Conservation (phyloP, 2,113 vertebrate genomes). For the Cynoglossus semilaevis region DNA sequence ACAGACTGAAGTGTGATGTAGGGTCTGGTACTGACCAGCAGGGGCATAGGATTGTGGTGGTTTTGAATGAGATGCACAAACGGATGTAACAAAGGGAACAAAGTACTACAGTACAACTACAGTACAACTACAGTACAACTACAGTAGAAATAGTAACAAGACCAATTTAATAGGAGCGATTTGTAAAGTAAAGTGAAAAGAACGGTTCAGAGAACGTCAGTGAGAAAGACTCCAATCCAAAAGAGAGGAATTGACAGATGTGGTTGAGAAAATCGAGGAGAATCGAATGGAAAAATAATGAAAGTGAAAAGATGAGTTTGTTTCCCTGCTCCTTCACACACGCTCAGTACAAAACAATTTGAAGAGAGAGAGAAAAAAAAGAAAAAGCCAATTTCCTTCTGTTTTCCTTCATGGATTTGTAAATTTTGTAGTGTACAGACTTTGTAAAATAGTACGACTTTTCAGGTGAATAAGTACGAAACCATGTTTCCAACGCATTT, state of each 20-base stretch:
- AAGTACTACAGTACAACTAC: not conserved
- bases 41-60: slow-evolving; percentile 2
- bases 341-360: slow-evolving; percentile 13
- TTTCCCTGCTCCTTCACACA: slow-evolving; percentile 19
- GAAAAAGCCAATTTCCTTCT: slow-evolving; percentile 11
- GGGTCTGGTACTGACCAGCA: not conserved
- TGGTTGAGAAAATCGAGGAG: not conserved
- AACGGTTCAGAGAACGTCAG: slow-evolving; percentile 50
- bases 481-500: slow-evolving; percentile 21
- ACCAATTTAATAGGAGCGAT: slow-evolving; percentile 8
- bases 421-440: slow-evolving; percentile 52
- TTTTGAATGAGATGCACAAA: slow-evolving; percentile 1
- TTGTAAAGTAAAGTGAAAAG: slow-evolving; percentile 31
- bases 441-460: slow-evolving; percentile 44
- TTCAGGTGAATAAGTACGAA: slow-evolving; percentile 21
- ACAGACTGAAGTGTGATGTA: slow-evolving; percentile 90
- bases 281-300: slow-evolving; percentile 29
- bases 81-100: slow-evolving; percentile 4
- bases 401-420: slow-evolving; percentile 28
- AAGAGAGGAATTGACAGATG: slow-evolving; percentile 9
- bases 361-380: slow-evolving; percentile 24
- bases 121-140: no score
- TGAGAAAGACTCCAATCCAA: slow-evolving; percentile 26
- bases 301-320: slow-evolving; percentile 20
- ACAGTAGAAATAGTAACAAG: no score